Evolutionary conservation across 2,113 vertebrate genomes (phyloP).

Genomic region (Bujurquina vittata): DNA sequence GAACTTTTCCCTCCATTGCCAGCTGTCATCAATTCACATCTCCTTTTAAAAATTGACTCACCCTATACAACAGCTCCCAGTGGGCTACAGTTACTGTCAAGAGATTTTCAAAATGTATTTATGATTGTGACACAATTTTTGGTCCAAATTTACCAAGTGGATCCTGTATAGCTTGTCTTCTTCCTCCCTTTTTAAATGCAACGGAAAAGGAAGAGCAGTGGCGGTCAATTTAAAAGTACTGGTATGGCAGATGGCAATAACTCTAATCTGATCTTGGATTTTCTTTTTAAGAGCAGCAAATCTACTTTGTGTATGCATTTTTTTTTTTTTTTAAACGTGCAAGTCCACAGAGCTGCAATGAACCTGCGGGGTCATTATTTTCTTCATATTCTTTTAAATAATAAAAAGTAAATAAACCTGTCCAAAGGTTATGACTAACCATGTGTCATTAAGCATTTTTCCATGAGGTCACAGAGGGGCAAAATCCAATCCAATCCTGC

Average conservation of each 20-base stretch:
- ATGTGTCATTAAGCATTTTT: slow-evolving; percentile 1
- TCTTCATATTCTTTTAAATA: neutral
- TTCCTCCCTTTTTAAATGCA: neutral
- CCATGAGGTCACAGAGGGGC: neutral
- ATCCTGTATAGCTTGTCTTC: neutral
- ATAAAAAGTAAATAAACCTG: neutral
- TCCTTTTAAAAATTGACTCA: slow-evolving; percentile 47
- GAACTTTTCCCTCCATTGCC: slow-evolving; percentile 43
- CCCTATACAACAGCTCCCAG: neutral
- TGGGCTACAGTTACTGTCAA: neutral
- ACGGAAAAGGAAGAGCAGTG: neutral
- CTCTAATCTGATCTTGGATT: neutral
- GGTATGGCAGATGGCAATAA: neutral
- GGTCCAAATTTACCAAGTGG: neutral
- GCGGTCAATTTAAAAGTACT: neutral
- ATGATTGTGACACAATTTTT: slow-evolving; percentile 16
- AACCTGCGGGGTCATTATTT: neutral
- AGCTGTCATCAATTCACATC: slow-evolving; percentile 44
- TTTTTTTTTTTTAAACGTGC: neutral
- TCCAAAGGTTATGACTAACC: neutral
- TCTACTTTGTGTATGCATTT: neutral
- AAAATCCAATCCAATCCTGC: slow-evolving; percentile 2
- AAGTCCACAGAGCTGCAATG: neutral
- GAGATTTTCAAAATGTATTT: slow-evolving; percentile 15
- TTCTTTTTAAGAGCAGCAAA: neutral